Evolutionary conservation across 2,888 invertebrate species (phyloP).

Genomic region (Pandemis corylana): DNA sequence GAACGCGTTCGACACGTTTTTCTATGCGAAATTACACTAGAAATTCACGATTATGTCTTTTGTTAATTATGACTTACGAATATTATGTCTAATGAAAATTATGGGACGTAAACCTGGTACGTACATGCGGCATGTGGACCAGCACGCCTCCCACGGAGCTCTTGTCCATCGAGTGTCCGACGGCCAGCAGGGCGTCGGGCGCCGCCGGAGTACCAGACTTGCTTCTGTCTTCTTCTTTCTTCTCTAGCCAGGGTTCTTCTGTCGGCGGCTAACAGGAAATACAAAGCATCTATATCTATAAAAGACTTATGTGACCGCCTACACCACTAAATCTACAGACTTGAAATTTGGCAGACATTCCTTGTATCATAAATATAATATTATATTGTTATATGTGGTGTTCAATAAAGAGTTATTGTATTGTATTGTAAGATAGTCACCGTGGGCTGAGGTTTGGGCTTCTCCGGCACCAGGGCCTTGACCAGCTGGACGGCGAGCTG

Average conservation of each 20-base stretch:
- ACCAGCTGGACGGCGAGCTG: slow-evolving; percentile 93
- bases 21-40: no score
- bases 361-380: no score
- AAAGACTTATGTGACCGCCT: no score
- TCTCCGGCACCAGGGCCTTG: slow-evolving; percentile 90
- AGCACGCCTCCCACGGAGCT: slow-evolving; percentile 93
- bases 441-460: slow-evolving; percentile 90
- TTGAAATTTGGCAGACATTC: no score
- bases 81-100: no score
- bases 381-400: no score
- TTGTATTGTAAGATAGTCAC: slow-evolving; percentile 76
- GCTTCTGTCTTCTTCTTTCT: slow-evolving; percentile 87
- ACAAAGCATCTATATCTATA: no score
- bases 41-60: no score
- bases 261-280: slow-evolving; percentile 61
- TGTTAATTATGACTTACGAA: no score
- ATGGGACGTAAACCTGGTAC: slow-evolving; percentile 59
- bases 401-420: no score
- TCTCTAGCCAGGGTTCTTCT: slow-evolving; percentile 90
- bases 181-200: slow-evolving; percentile 64
- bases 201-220: slow-evolving; percentile 61
- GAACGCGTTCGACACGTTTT: no score
- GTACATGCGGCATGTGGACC: slow-evolving; percentile 96
- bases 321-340: no score
- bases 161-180: slow-evolving; percentile 84